Base-by-base conservation (phyloP, 2,113 vertebrate genomes). In the Proterorhinus semilunaris region DNA sequence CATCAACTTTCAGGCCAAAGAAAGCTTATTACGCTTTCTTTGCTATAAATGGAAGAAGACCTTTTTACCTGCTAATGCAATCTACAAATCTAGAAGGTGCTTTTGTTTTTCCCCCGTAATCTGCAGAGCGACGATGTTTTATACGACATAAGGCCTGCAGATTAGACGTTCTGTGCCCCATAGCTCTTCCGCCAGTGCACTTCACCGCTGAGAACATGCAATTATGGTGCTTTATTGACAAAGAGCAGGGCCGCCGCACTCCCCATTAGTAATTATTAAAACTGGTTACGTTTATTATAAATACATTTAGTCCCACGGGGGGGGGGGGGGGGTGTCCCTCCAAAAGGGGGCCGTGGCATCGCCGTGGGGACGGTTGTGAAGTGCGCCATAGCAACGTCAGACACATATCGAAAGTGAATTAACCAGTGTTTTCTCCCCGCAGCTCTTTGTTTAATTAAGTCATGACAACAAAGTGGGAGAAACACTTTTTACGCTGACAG, bases 1-100 rank as follows among this genome's bases (percentile, higher is more conserved):
- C 27, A 36, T 36, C 27, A 5, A 36, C 27, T 5, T 36, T 36
- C 27, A 36, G 4, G 27, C 27, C 27, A 36, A 36, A 36, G 27
- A 36, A 36, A 36, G 27, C 27, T 36, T 3, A 36, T 36, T 36
- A 36, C 27, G 4, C 27, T 47, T 7, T 47, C 7, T 7, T 47
- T 7, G 10, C 46, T 10, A 7, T 10, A 47, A 47, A 47, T 8
- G 46, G 46, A 47, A 47, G 10, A 47, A 47, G 46, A 1, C 46
- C 46, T 47, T 78, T 75, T 63, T 74, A 57, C 62, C 76, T 72
- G 71, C 83, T 76, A 63, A 76, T 69, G 64, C 78, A 78, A 58
- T 11, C 55, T 27, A 12, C 10, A 59, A 76, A 77, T 66, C 42
- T 52, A 69, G 50, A 65, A 48, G 53, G 59, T 52, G 15, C 10